Conservation (phyloP, 2,113 vertebrate species). For the Platysternon megacephalum region DNA sequence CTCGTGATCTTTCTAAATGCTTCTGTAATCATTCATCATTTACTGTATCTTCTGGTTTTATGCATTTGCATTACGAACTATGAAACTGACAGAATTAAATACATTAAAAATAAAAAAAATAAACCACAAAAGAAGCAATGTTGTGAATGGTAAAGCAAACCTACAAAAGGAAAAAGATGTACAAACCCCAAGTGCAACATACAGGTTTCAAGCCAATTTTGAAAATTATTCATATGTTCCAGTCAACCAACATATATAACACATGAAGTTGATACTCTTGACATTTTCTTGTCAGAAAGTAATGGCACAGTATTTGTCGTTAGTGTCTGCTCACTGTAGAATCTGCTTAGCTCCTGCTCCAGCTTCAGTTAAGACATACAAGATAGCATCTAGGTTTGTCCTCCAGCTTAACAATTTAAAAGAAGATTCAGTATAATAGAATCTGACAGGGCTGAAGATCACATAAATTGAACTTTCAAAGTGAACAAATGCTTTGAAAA, state of each 20-base stretch:
- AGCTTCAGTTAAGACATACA: slow-evolving; percentile 32
- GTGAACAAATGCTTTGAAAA: slow-evolving; percentile 45
- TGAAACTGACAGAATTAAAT: neutral
- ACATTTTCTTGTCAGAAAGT: neutral
- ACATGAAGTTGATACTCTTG: slow-evolving; percentile 52
- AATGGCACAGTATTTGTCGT: slow-evolving; percentile 31
- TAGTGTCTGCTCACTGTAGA: slow-evolving; percentile 42
- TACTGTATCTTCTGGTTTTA: neutral
- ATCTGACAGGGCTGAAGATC: slow-evolving; percentile 69
- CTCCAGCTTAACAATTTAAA: slow-evolving; percentile 65
- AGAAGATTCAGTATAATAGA: slow-evolving; percentile 55
- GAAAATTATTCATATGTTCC: slow-evolving; percentile 31
- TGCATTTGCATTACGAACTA: neutral
- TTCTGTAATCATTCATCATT: neutral
- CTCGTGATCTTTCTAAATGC: neutral
- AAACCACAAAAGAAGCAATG: neutral
- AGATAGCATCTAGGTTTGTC: slow-evolving; percentile 36
- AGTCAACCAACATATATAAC: slow-evolving; percentile 22
- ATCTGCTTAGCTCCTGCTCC: neutral
- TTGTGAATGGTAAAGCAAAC: neutral
- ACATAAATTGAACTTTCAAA: slow-evolving; percentile 72
- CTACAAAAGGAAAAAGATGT: neutral
- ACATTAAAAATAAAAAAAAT: neutral
- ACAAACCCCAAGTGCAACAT: slow-evolving; percentile 5
- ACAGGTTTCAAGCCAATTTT: slow-evolving; percentile 26